Percentiles rank a stretch among this genome's conserved stretches.
phyloP scores from a whole-genome alignment of 2,888 invertebrate species.

The Gordius sp. region DNA sequence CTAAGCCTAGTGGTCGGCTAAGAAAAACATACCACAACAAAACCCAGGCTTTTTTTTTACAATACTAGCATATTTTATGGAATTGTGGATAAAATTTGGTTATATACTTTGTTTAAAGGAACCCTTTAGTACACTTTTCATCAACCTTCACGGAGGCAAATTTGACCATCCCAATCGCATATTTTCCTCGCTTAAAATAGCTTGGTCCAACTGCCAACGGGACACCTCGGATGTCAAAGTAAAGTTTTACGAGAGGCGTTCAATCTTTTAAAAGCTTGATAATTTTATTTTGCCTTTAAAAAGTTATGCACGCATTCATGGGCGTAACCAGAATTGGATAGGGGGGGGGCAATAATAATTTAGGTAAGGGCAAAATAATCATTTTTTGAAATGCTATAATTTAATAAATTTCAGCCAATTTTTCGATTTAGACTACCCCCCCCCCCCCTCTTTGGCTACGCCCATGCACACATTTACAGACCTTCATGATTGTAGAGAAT shows the following conservation, averaged over 20 bases:
- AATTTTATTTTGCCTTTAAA: not conserved
- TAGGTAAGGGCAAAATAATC: no score
- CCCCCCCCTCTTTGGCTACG: no score
- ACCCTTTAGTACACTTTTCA: conserved; percentile 95
- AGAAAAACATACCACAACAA: not conserved
- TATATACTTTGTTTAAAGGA: conserved; percentile 39
- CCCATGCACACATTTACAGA: no score
- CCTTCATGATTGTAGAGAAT: no score
- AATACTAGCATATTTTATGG: no score
- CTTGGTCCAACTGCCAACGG: conserved; percentile 95
- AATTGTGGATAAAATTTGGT: conserved; percentile 16
- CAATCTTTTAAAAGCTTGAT: not conserved
- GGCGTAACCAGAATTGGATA: no score
- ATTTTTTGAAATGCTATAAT: no score
- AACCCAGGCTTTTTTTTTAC: conserved; percentile 6
- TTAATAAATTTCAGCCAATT: no score
- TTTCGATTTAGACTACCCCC: no score
- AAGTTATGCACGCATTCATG: conserved; percentile 1
- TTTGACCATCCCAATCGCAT: conserved; percentile 92
- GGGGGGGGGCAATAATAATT: no score
- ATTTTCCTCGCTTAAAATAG: conserved; percentile 69
- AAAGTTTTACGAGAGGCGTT: conserved; percentile 15
- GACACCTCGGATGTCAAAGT: conserved; percentile 97
- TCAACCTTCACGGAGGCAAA: conserved; percentile 86
- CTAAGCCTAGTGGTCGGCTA: no score